phyloP scores from a whole-genome alignment of 2,888 invertebrate genomes.

The Drosophila buzzatii region DNA sequence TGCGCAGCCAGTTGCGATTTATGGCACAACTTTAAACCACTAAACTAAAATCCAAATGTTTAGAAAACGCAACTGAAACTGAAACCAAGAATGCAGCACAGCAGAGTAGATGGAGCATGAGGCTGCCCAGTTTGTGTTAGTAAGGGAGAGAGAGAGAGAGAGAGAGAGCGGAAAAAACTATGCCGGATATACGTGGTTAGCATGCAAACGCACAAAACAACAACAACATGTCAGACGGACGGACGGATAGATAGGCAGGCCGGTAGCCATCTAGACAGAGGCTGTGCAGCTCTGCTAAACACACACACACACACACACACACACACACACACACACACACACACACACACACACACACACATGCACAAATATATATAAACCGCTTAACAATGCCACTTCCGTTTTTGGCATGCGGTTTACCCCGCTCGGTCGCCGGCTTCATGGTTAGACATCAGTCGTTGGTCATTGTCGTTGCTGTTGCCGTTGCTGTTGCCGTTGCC shows the following conservation, averaged over 20 bases:
- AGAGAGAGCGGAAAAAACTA: constrained; percentile 50
- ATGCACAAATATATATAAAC: constrained; percentile 60
- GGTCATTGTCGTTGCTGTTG: constrained; percentile 50
- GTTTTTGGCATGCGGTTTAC: constrained; percentile 80
- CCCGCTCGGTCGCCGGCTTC: constrained; percentile 60
- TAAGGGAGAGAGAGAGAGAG: not conserved
- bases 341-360: constrained; percentile 27
- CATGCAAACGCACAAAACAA: constrained; percentile 61
- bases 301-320: not conserved
- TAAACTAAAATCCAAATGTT: constrained; percentile 60
- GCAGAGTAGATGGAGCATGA: not conserved
- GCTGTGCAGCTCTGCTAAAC: constrained; percentile 35
- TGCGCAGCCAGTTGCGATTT: constrained; percentile 53
- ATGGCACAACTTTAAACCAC: constrained; percentile 56
- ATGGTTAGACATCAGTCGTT: constrained; percentile 64
- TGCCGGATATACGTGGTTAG: constrained; percentile 79
- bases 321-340: not conserved
- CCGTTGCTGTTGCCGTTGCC: constrained; percentile 22
- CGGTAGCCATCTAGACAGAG: constrained; percentile 32
- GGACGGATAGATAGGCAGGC: constrained; percentile 23
- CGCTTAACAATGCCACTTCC: constrained; percentile 82
- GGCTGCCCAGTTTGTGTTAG: not conserved
- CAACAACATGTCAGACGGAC: constrained; percentile 35
- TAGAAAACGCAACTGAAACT: constrained; percentile 48
- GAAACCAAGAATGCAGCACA: constrained; percentile 20